Percentiles rank a stretch among this genome's conserved stretches.
phyloP scores from a whole-genome alignment of 1,140 invertebrate genomes.

The Calephelis nemesis region DNA sequence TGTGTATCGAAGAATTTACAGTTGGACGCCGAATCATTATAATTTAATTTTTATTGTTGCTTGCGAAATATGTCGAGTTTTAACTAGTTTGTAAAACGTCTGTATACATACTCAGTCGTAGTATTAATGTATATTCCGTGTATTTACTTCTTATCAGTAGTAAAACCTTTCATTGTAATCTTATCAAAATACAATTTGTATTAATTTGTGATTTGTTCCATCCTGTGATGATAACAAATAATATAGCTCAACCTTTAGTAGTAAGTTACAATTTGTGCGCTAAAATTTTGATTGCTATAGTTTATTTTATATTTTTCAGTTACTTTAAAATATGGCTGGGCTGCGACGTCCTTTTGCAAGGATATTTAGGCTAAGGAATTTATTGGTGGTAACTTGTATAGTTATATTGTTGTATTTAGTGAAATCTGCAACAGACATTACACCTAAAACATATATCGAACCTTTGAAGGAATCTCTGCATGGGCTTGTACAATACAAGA shows the following conservation, averaged over 20 bases:
- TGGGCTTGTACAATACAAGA: slow-evolving; percentile 24
- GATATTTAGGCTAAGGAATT: slow-evolving; percentile 44
- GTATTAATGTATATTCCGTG: not conserved
- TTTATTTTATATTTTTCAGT: not conserved
- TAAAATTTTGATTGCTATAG: not conserved
- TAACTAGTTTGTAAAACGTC: no score
- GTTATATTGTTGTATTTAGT: slow-evolving; percentile 45
- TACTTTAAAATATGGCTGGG: slow-evolving; percentile 14
- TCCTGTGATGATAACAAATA: slow-evolving; percentile 1
- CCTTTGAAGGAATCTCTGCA: slow-evolving; percentile 30
- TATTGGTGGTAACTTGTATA: slow-evolving; percentile 42
- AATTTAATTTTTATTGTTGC: no score
- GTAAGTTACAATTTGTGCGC: not conserved
- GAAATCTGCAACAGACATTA: slow-evolving; percentile 32
- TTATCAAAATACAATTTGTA: slow-evolving; percentile 17
- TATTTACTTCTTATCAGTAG: slow-evolving; percentile 12
- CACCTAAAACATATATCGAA: slow-evolving; percentile 19
- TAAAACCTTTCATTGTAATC: slow-evolving; percentile 10
- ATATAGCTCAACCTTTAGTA: not conserved
- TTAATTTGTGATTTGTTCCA: slow-evolving; percentile 13
- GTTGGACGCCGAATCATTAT: no score
- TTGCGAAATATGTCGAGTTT: no score
- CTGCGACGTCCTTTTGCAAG: slow-evolving; percentile 40
- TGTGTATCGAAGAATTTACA: no score
- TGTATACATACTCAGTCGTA: not conserved